Base-by-base conservation (phyloP, 2,888 invertebrate species). In the Physocephala rufipes region DNA sequence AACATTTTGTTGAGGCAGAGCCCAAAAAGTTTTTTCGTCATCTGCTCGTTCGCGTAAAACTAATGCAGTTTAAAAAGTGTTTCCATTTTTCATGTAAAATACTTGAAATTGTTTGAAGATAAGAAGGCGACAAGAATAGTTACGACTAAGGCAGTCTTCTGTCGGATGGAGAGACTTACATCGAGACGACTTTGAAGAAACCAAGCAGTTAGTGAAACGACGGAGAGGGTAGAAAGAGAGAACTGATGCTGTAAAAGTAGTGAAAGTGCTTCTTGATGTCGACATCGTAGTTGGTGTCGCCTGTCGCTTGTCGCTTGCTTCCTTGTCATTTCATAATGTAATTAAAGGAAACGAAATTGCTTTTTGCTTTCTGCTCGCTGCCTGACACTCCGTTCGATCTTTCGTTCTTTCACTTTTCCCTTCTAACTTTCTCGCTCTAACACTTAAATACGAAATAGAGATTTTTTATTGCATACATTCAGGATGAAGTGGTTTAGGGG, bases 321-420 rank as follows among this genome's bases (percentile, higher is more conserved):
- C 62, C n/a, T 51, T 68, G 68, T 61, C 68, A 62, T 51, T 51
- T 62, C n/a, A 36, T 68, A 68, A 68, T 51, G 68, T 68, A 68
- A 68, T 68, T 68, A 68, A 68, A 51, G 36, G 36, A 49, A 49
- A 26, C 61, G 43, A 58, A 66, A 53, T 66, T 66, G 53, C 51
- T 21, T 65, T 66, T 51, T 28, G 26, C 45, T 26, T 62, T 36
- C 21, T 26, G 9, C 15, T 45, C 24, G 15, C 21, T 13, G 43
- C 13, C 19, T 15, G 58, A 15, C 58, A 24, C 28, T 16, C n/a
- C n/a, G n/a, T n/a, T n/a, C n/a, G n/a, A n/a, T n/a, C n/a, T n/a
- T n/a, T n/a, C n/a, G n/a, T n/a, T n/a, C 26, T 19, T 21, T 43
- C 13, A 9, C 63, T 26, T 24, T 30, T 24, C 19, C 4, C 49